Evolutionary conservation across 2,888 invertebrate genomes (phyloP).

Genomic region (Monoplex corrugatus): DNA sequence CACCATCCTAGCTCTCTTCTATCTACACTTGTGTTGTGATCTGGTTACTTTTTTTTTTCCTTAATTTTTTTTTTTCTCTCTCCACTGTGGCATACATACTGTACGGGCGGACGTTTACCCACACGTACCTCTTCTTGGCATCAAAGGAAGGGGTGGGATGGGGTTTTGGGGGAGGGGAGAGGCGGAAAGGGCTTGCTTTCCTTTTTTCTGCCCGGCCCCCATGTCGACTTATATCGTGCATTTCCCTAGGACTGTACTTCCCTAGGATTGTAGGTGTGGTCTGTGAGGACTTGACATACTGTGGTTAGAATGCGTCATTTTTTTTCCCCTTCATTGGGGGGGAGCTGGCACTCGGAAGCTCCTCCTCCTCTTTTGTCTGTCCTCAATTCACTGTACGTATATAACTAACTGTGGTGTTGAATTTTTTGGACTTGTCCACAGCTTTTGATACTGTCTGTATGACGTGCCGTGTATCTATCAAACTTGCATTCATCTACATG

Average conservation of each 20-base stretch:
- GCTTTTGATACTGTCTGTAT: constrained; percentile 52
- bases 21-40: constrained; percentile 9
- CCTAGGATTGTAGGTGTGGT: neutral
- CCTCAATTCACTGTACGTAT: constrained; percentile 20
- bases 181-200: neutral
- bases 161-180: neutral
- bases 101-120: neutral
- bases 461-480: constrained; percentile 43
- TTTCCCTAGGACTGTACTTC: neutral
- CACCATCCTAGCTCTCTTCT: neutral
- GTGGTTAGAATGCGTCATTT: neutral
- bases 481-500: constrained; percentile 43
- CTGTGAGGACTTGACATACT: neutral
- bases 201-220: neutral
- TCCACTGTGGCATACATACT: neutral
- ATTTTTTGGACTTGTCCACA: constrained; percentile 10
- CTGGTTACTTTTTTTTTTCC: neutral
- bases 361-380: too few relatives aligned
- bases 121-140: neutral
- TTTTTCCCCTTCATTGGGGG: too few relatives aligned
- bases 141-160: neutral
- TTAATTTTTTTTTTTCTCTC: neutral
- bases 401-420: constrained; percentile 33
- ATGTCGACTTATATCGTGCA: neutral
- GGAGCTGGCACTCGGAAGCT: too few relatives aligned